Evolutionary conservation across 2,888 invertebrate genomes (phyloP).

Genomic region (Rhaphigaster nebulosa): DNA sequence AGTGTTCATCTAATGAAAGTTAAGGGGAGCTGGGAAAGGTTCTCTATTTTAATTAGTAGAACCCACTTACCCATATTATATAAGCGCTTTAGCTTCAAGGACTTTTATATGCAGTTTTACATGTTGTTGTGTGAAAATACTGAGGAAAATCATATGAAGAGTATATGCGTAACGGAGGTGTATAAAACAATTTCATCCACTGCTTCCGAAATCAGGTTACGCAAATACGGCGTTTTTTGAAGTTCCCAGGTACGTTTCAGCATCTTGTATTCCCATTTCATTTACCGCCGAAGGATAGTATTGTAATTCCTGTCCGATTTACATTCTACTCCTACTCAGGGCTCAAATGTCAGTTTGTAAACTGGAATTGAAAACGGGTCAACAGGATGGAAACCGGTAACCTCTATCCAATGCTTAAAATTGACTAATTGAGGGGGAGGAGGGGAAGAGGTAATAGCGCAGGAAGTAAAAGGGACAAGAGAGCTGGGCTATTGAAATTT

Average conservation of each 20-base stretch:
- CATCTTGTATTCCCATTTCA: background rate
- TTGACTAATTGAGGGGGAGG: background rate
- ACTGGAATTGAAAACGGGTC: slow-evolving; percentile 18
- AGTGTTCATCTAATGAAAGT: background rate
- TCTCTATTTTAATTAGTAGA: background rate
- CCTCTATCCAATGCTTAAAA: background rate
- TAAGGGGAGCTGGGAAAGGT: background rate
- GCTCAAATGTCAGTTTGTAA: background rate
- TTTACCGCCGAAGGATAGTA: background rate
- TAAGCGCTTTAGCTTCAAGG: background rate
- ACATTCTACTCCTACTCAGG: background rate
- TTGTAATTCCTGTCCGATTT: background rate
- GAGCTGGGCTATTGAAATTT: background rate
- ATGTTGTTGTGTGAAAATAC: no score
- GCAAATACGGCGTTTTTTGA: background rate
- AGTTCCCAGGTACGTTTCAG: background rate
- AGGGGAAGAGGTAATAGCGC: background rate
- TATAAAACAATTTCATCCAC: background rate
- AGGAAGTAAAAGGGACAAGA: background rate
- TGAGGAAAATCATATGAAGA: background rate
- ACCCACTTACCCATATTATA: background rate
- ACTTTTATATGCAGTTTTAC: no score
- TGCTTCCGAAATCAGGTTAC: background rate
- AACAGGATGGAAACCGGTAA: slow-evolving; percentile 21
- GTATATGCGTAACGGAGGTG: background rate